These are phyloP conservation scores for Ericerus pela DNA, from an alignment of 1,140 invertebrate genomes.

Conservation along the genomic window DNA sequence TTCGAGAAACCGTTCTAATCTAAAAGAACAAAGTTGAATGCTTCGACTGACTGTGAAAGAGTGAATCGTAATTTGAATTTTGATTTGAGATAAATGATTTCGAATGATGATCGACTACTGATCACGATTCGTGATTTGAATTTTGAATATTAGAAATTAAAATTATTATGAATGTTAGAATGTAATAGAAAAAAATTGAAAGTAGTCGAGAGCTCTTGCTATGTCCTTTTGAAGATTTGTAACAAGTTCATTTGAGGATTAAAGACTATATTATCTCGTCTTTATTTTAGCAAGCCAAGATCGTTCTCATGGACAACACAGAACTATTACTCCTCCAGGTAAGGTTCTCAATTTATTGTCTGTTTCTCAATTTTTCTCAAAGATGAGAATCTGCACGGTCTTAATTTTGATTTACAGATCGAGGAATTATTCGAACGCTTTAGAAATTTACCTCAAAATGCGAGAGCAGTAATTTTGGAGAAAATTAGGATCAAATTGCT, in stretches of 20 bases:
- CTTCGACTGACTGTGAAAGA: no score
- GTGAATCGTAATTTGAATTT: no score
- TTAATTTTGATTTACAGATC: not conserved
- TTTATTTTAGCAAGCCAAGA: not conserved
- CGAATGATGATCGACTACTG: no score
- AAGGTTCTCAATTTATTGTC: not conserved
- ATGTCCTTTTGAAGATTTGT: not conserved
- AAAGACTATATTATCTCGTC: not conserved
- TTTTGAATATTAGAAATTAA: no score
- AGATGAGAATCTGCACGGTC: not conserved
- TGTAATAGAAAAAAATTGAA: no score
- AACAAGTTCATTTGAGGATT: not conserved
- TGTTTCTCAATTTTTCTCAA: not conserved
- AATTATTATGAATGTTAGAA: no score
- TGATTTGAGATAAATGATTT: no score
- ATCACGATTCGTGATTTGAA: no score
- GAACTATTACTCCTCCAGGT: not conserved
- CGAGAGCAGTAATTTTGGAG: not conserved
- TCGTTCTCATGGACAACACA: not conserved
- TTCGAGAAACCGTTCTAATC: no score
- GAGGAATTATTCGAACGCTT: slow-evolving; percentile 3
- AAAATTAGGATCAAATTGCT: not conserved
- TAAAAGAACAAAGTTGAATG: no score
- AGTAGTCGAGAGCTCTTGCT: no score
- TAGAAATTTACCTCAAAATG: not conserved